A percentile compares a stretch with the other conserved stretches of the same genome.
Conservation (phyloP, 2,797 vertebrate species). For the Triplophysa bombifrons region DNA sequence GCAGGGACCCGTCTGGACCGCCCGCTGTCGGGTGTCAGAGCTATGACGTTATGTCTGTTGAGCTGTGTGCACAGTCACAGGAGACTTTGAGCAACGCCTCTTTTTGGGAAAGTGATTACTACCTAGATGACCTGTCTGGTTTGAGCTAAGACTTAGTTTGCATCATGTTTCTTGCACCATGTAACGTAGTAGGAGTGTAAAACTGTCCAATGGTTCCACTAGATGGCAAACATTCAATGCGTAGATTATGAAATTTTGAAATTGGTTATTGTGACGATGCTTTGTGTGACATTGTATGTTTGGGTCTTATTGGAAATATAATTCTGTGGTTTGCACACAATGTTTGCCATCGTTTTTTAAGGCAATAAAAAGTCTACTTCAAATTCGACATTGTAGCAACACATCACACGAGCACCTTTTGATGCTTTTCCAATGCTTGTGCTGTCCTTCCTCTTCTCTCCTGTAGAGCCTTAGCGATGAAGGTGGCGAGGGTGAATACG, state of each 20-base stretch:
- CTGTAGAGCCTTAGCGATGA: conserved; percentile 81
- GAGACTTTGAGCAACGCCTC: not conserved
- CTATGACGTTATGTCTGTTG: conserved; percentile 19
- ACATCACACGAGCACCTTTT: conserved; percentile 24
- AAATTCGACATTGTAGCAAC: not conserved
- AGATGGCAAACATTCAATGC: not conserved
- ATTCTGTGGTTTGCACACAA: too few relatives aligned
- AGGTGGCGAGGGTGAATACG: conserved; percentile 81
- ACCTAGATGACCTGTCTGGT: not conserved
- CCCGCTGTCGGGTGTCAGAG: conserved; percentile 17
- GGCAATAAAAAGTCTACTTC: not conserved
- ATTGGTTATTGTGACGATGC: not conserved
- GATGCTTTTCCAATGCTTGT: conserved; percentile 34
- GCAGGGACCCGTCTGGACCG: not conserved
- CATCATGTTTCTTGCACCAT: not conserved
- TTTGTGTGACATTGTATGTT: too few relatives aligned
- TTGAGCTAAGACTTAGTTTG: not conserved
- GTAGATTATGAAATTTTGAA: not conserved
- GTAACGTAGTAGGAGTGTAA: not conserved
- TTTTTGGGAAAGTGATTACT: not conserved
- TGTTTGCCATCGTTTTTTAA: too few relatives aligned
- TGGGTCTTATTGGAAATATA: too few relatives aligned
- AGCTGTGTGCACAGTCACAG: not conserved
- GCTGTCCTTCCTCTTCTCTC: conserved; percentile 74
- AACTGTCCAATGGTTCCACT: not conserved